Evolutionary conservation across 2,888 invertebrate species (phyloP).

Genomic region (Auanema freiburgensis): DNA sequence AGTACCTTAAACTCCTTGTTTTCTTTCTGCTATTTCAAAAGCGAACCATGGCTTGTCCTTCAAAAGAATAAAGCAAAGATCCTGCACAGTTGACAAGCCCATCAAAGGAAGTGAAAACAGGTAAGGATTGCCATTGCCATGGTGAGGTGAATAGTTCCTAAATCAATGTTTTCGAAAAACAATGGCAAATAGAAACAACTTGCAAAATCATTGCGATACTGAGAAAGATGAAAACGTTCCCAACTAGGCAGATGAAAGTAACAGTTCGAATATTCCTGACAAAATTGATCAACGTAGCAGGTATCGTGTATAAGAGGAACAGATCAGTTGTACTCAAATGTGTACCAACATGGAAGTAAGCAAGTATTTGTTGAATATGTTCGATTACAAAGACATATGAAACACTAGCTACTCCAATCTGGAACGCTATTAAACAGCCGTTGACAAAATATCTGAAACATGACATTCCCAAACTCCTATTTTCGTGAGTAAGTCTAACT

Average conservation of each 20-base stretch:
- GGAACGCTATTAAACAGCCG: constrained; percentile 33
- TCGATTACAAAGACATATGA: constrained; percentile 6
- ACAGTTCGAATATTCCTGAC: constrained; percentile 35
- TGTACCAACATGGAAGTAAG: constrained; percentile 26
- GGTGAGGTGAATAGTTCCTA: background rate
- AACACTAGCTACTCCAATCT: constrained; percentile 51
- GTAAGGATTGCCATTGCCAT: constrained; percentile 23
- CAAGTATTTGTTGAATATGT: constrained; percentile 33
- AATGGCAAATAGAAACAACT: constrained; percentile 16
- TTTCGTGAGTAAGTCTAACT: constrained; percentile 12
- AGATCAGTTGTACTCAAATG: background rate
- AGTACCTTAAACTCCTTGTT: constrained; percentile 73
- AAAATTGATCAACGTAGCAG: constrained; percentile 42
- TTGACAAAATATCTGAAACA: constrained; percentile 39
- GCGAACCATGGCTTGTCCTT: constrained; percentile 53
- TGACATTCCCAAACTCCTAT: background rate
- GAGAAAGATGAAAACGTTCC: constrained; percentile 45
- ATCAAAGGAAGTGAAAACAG: constrained; percentile 41
- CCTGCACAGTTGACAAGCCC: constrained; percentile 42
- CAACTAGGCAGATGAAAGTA: constrained; percentile 39
- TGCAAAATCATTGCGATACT: constrained; percentile 43
- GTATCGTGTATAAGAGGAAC: constrained; percentile 33
- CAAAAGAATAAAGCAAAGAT: constrained; percentile 50
- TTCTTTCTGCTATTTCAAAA: background rate
- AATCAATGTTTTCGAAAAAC: background rate